Base-by-base conservation (phyloP, 2,113 vertebrate species). In the Phycodurus eques region DNA sequence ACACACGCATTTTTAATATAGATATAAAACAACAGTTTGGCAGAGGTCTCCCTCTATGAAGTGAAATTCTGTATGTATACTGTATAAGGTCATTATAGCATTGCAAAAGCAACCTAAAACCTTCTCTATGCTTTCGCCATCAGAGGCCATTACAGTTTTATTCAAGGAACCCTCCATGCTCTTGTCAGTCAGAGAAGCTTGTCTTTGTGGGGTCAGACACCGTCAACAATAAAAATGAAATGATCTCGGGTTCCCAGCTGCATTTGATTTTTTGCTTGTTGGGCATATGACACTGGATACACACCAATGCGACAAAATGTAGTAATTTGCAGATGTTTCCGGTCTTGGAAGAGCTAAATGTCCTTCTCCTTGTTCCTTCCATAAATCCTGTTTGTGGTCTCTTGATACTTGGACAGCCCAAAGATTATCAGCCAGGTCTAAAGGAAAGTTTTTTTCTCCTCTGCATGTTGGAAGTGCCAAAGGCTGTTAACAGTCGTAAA, bases 331-430 rank as follows among this genome's bases (percentile, higher is more conserved):
- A 74, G 83, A 59, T 80, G 73, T 67, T 79, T 81, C 67, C 72
- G 71, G 19, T 56, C 13, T 46, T 71, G 78, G 79, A 77, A 77
- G 56, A 67, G 59, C 75, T 51, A n/a, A 14, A 76, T 78, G 44
- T 67, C 59, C 81, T 68, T 85, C 65, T 75, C 53, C 71, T 43
- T 19, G 27, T 64, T 71, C 33, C 59, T 20, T 43, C 53, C 15
- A 67, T 79, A 72, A 87, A 79, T 79, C 63, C 31, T 63, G n/a
- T 59, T 67, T 74, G 44, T 44, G 46, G 59, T 72, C 62, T 85
- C 61, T 67, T 53, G 65, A 61, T 75, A 68, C 49, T 79, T 67
- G 43, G 71, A 84, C 66, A 44, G 46, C 54, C 74, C 43, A 54
- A 68, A 31, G 10, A 57, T 51, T 7, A 70, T 73, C 71, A 35